A percentile compares a stretch with the other conserved stretches of the same genome.
Conservation (phyloP, 2,113 vertebrate genomes). For the Dasyurus viverrinus region DNA sequence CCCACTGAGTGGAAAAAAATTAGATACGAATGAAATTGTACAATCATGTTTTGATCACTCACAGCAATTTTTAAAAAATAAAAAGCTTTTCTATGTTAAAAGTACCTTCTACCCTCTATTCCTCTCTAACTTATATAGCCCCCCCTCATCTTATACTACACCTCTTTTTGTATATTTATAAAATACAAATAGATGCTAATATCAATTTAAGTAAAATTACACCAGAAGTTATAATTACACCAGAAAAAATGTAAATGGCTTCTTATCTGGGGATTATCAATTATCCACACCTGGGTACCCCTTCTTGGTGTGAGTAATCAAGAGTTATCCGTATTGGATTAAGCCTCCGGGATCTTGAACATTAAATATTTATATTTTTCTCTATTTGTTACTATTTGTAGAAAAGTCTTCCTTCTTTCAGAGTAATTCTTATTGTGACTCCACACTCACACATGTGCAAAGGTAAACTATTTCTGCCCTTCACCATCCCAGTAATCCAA, state of each 20-base stretch:
- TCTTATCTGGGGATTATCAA: neutral
- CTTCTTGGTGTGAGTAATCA: neutral
- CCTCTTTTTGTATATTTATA: neutral
- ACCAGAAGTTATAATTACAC: neutral
- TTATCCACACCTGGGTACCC: neutral
- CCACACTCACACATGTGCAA: neutral
- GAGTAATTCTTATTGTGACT: neutral
- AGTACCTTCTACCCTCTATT: neutral
- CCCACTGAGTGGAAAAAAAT: neutral
- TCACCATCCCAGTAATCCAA: neutral
- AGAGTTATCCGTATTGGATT: neutral
- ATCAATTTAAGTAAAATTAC: neutral
- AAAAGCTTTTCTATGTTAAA: neutral
- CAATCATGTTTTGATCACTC: neutral
- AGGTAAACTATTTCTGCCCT: neutral
- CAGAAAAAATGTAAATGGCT: neutral
- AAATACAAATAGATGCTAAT: neutral
- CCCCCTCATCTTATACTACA: neutral
- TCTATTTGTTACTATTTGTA: neutral
- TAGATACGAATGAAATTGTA: neutral
- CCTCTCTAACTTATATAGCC: neutral
- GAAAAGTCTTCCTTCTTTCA: neutral
- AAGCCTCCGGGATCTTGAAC: neutral
- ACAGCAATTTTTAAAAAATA: neutral
- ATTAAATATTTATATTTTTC: neutral